Evolutionary conservation across 2,888 invertebrate species (phyloP).

Genomic region (Sisyra nigra): DNA sequence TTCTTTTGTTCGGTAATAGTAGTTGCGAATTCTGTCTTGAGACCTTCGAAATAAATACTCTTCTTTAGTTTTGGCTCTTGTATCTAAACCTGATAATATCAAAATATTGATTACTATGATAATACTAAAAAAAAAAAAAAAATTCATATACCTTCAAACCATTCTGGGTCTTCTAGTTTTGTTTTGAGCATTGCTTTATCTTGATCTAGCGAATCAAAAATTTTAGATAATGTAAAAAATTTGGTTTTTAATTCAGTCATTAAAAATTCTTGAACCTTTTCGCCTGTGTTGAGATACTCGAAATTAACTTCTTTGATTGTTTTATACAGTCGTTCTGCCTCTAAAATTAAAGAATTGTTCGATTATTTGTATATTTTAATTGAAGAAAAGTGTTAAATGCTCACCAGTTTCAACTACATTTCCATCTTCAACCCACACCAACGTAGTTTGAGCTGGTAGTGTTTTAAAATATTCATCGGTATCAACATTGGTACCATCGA

Average conservation of each 20-base stretch:
- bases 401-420: slow-evolving; percentile 23
- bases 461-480: slow-evolving; percentile 64
- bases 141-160: slow-evolving; percentile 52
- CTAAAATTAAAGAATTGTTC: slow-evolving; percentile 23
- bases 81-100: slow-evolving; percentile 35
- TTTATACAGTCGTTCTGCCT: slow-evolving; percentile 55
- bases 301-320: slow-evolving; percentile 49
- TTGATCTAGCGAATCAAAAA: slow-evolving; percentile 30
- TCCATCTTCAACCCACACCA: slow-evolving; percentile 35
- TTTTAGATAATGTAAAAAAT: slow-evolving; percentile 29
- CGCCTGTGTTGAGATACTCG: slow-evolving; percentile 52
- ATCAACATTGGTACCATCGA: slow-evolving; percentile 53
- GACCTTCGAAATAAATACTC: slow-evolving; percentile 67
- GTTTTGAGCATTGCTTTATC: slow-evolving; percentile 41
- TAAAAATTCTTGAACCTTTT: slow-evolving; percentile 57
- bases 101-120: slow-evolving; percentile 2
- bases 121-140: neutral
- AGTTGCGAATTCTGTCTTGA: slow-evolving; percentile 66
- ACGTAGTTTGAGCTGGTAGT: slow-evolving; percentile 55
- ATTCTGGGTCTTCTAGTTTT: slow-evolving; percentile 52
- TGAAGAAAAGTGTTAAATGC: too few relatives aligned
- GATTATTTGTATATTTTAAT: too few relatives aligned
- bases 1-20: slow-evolving; percentile 63
- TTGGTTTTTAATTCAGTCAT: slow-evolving; percentile 45
- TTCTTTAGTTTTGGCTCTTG: slow-evolving; percentile 58